Base-by-base conservation (phyloP, 2,888 invertebrate genomes). In the Platynereis dumerilii region DNA sequence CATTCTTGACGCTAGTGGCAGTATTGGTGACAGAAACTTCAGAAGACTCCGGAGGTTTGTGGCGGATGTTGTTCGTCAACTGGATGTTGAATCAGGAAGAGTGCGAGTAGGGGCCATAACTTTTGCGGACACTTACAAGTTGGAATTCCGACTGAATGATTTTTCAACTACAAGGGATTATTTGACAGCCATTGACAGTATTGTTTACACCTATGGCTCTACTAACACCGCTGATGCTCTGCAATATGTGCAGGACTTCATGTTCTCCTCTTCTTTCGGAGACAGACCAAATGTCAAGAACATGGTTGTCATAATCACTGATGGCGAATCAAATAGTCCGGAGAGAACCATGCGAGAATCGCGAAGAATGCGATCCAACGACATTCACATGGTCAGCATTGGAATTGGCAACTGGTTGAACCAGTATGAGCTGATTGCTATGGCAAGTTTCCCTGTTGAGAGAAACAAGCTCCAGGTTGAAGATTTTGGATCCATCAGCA, bases 291-390 rank as follows among this genome's bases (percentile, higher is more conserved):
- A 58, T 52, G 76, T 75, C 2, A 64, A 64, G 7, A 72, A 75
- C 58, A 63, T 77, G 24, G 69, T 69, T 20, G 58, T 79, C 22
- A 59, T 79, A 26, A 66, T 79, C 29, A 76, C 78, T 0, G 76
- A 81, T 64, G 81, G 81, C 64, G 75, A 76, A 12, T 80, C 81
- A 10, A 78, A 78, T 28, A 48, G 70, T 24, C 54, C 58, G 20
- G 26, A 24, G 2, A 54, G 7, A 2, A 58, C 69, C 5, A 29
- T 60, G 15, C 29, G 60, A 52, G 67, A 67, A 57, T 42, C 45
- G 3, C 42, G 22, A 15, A 26, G 26, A 45, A 59, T 27, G 22
- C 42, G 44, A 26, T 10, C 5, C 5, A 26, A 59, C 10, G 48
- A 12, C 3, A 48, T 22, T 7, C 48, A 48, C 22, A 22, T 48